These are phyloP conservation scores for Microcebus lehilahytsara DNA, from an alignment of 2,113 vertebrate genomes.

Conservation along the genomic window DNA sequence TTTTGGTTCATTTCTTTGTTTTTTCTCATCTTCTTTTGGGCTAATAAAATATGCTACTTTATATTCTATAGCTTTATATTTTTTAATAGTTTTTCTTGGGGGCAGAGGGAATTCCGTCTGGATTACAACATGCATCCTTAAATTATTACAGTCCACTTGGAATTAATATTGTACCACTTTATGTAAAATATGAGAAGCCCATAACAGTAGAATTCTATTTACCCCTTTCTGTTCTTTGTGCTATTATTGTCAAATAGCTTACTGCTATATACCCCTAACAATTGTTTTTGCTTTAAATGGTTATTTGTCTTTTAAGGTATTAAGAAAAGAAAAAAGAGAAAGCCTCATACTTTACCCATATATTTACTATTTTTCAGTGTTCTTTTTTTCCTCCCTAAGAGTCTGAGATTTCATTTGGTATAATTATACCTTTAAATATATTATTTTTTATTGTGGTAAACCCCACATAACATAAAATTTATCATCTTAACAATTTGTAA, in stretches of 20 bases:
- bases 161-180: background rate
- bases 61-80: background rate
- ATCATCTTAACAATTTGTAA: background rate
- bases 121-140: background rate
- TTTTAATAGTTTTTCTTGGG: background rate
- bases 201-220: background rate
- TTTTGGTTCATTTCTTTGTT: background rate
- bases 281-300: background rate
- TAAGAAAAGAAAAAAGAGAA: background rate
- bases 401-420: background rate
- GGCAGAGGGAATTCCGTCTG: background rate
- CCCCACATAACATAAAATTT: background rate
- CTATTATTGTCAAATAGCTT: background rate
- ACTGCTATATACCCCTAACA: background rate
- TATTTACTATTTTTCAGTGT: background rate
- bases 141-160: background rate
- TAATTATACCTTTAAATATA: background rate
- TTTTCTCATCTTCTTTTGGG: background rate
- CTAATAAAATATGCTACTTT: background rate
- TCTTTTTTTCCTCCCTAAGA: background rate
- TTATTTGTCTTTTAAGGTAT: background rate
- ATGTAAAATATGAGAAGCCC: background rate
- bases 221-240: background rate
- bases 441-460: background rate
- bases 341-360: background rate